Percentiles rank a stretch among this genome's conserved stretches.
Evolutionary conservation across 2,113 vertebrate species (phyloP).

Genomic region (Limnothrissa miodon): DNA sequence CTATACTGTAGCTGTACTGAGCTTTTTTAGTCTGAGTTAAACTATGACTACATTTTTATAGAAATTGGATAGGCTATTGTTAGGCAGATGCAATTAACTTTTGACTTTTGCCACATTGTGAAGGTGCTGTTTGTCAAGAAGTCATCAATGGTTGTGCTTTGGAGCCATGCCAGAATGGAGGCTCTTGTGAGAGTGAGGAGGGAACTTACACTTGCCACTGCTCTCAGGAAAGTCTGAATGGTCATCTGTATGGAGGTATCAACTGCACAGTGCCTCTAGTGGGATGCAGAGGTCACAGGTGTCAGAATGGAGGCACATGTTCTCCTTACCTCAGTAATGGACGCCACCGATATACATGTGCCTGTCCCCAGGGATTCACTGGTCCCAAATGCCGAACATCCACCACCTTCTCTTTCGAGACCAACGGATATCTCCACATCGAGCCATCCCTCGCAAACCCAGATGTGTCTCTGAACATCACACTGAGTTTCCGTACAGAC

Average conservation of each 20-base stretch:
- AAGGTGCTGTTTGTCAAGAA: conserved; percentile 75
- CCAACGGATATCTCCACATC: conserved; percentile 72
- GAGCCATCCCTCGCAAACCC: conserved; percentile 47
- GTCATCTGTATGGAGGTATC: conserved; percentile 77
- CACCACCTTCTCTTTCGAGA: conserved; percentile 83
- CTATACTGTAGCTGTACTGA: too few relatives aligned
- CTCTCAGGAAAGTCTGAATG: conserved; percentile 62
- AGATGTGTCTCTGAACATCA: conserved; percentile 65
- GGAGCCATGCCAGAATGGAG: conserved; percentile 84
- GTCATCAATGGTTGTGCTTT: conserved; percentile 73
- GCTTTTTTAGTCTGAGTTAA: neutral
- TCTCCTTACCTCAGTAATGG: conserved; percentile 71
- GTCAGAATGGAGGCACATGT: conserved; percentile 80
- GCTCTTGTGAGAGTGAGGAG: conserved; percentile 75
- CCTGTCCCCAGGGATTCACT: conserved; percentile 76
- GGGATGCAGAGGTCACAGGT: conserved; percentile 76
- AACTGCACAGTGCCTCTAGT: conserved; percentile 78
- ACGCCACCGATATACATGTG: conserved; percentile 73
- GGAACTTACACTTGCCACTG: conserved; percentile 82
- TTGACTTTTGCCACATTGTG: conserved; percentile 28
- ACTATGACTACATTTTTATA: neutral
- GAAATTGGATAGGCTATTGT: neutral
- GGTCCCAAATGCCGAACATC: conserved; percentile 73
- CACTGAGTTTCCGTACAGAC: conserved; percentile 80
- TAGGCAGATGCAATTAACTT: neutral